phyloP scores from a whole-genome alignment of 2,888 invertebrate genomes.

The Lumbricus terrestris region DNA sequence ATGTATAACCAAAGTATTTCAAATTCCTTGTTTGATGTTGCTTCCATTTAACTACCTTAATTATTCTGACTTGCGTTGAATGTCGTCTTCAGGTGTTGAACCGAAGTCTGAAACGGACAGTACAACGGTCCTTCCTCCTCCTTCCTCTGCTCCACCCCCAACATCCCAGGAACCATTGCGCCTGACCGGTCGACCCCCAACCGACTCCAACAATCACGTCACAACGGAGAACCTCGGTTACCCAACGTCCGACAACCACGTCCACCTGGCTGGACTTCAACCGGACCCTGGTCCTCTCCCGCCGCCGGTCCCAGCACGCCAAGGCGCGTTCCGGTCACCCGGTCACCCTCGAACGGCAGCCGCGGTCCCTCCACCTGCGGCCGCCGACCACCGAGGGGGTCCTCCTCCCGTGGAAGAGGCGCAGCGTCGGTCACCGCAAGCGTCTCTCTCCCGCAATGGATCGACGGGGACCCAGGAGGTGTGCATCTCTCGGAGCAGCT shows the following conservation, averaged over 20 bases:
- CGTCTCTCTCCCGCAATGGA: neutral
- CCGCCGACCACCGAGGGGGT: neutral
- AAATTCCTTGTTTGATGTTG: no score
- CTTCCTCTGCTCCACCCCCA: neutral
- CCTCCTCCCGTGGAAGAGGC: neutral
- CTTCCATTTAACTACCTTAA: no score
- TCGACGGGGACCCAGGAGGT: slow-evolving; percentile 8
- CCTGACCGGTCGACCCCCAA: neutral
- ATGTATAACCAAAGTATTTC: no score
- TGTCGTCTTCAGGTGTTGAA: neutral
- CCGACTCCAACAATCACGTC: neutral
- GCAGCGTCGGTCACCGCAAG: neutral
- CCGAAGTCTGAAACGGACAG: neutral
- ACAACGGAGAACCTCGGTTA: neutral
- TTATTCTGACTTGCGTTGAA: no score
- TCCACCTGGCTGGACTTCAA: neutral
- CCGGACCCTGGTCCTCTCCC: neutral
- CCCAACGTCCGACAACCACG: neutral
- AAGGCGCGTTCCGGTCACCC: neutral
- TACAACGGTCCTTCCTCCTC: neutral
- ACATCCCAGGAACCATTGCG: neutral
- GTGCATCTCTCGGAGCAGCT: slow-evolving; percentile 12
- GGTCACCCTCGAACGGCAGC: neutral
- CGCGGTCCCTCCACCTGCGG: neutral
- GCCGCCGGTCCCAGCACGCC: neutral